Evolutionary conservation across 2,888 invertebrate genomes (phyloP), one percentile per base, ranked within the genome.

Genomic region (Arge pagana): DNA sequence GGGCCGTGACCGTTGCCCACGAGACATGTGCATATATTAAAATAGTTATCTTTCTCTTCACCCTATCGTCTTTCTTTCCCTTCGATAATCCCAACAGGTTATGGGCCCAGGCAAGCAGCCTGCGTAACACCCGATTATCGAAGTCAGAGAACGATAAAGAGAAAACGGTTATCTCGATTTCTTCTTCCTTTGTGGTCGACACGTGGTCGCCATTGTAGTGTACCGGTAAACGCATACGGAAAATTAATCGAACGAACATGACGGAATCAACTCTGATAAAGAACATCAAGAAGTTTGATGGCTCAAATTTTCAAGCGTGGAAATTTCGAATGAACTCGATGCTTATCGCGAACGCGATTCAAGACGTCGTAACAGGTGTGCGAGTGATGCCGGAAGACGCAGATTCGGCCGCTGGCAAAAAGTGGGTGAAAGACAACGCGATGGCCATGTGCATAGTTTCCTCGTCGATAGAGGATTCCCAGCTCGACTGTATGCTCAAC

Each of bases 241-340:
- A 2, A 37, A 19, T 3, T 10, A 10, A 37, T 37, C n/a, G 16
- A 37, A n/a, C 18, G 21, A n/a, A 0, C 7, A 37, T 24, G 39
- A 10, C 39, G 3, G 48, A 37, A 30, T 13, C 18, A 41, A 50
- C 30, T 18, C 10, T 10, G 1, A 11, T 24, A 26, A 88, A 86
- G 74, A 79, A 81, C 71, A 64, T 68, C 73, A 72, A 71, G 68
- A 67, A 64, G 54, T 55, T 57, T 49, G 51, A 59, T 37, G 57
- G 56, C 13, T 39, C 37, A 23, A 55, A 59, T 43, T 55, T 55
- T n/a, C 52, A 52, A 40, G 23, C 13, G 13, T 55, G 52, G 52
- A 54, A 57, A 50, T 57, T 59, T 39, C 55, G 43, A 54, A 49
- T 58, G 26, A 48, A 53, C 16, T n/a, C 53, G 23, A 15, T 58